A percentile compares a stretch with the other conserved stretches of the same genome.
phyloP scores from a whole-genome alignment of 2,797 vertebrate genomes.

The Gymnoscopelus microlampas region DNA sequence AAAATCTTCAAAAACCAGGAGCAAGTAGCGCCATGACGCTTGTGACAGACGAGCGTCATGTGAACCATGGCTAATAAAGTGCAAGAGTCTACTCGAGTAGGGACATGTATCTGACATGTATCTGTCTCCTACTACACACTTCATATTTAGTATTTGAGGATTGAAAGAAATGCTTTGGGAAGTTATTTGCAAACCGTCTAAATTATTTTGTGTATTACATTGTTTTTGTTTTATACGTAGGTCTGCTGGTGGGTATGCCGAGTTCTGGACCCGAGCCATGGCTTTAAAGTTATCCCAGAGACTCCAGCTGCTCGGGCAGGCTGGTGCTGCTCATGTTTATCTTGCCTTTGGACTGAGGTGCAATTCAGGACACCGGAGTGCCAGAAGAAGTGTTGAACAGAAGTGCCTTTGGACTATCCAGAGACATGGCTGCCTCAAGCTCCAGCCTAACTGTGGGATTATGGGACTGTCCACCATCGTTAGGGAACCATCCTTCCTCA shows the following conservation, averaged over 20 bases:
- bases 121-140: too few species aligned
- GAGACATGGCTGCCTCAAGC: slow-evolving; percentile 41
- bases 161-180: too few species aligned
- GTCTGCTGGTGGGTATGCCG: slow-evolving; percentile 9
- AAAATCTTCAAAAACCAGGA: too few species aligned
- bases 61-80: too few species aligned
- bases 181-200: too few species aligned
- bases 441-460: slow-evolving; percentile 7
- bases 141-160: too few species aligned
- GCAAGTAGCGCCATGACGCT: too few species aligned
- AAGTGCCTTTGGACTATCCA: slow-evolving; percentile 40
- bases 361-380: slow-evolving; percentile 20
- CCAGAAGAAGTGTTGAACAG: background rate
- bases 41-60: too few species aligned
- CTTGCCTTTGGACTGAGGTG: slow-evolving; percentile 4
- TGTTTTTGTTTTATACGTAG: background rate
- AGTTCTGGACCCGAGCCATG: slow-evolving; percentile 56
- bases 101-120: too few species aligned
- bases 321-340: slow-evolving; percentile 23
- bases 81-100: too few species aligned
- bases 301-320: slow-evolving; percentile 43
- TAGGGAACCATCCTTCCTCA: slow-evolving; percentile 64
- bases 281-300: slow-evolving; percentile 68
- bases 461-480: slow-evolving; percentile 63
- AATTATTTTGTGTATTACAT: background rate